phyloP scores from a whole-genome alignment of 2,888 invertebrate genomes.

The Apotomis turbidana region DNA sequence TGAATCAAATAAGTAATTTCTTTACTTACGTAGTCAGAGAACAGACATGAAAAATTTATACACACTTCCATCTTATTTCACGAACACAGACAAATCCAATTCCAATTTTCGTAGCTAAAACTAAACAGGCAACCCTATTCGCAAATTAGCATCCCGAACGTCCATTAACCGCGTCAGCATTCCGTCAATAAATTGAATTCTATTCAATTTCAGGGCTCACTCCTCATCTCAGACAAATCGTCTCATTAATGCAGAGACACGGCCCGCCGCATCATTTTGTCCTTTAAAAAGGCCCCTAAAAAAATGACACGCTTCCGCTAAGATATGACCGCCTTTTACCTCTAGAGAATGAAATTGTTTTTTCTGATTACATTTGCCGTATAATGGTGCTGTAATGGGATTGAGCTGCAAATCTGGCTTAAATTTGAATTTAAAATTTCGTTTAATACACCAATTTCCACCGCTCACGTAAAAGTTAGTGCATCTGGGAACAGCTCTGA shows the following conservation, averaged over 20 bases:
- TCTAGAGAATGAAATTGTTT: constrained; percentile 44
- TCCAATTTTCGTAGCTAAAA: not conserved
- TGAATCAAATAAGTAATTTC: not conserved
- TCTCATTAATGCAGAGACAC: constrained; percentile 72
- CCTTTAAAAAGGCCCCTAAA: constrained; percentile 48
- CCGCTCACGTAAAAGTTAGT: too few relatives aligned
- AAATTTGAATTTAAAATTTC: not conserved
- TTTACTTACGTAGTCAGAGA: not conserved
- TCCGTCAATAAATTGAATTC: constrained; percentile 62
- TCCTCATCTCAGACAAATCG: constrained; percentile 65
- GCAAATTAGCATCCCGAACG: constrained; percentile 54
- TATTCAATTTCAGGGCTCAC: constrained; percentile 64
- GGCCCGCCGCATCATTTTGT: constrained; percentile 54
- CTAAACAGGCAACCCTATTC: constrained; percentile 45
- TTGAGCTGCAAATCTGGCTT: not conserved
- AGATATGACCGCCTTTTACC: constrained; percentile 42
- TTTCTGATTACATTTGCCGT: constrained; percentile 41
- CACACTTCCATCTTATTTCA: not conserved
- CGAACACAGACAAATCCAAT: not conserved
- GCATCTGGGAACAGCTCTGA: too few relatives aligned
- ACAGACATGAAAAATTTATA: not conserved
- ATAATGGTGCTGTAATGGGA: constrained; percentile 14
- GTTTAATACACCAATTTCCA: not conserved
- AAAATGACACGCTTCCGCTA: constrained; percentile 47
- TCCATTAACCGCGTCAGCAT: constrained; percentile 53